Conservation (phyloP, 2,113 vertebrate genomes). For the Mirounga angustirostris region DNA sequence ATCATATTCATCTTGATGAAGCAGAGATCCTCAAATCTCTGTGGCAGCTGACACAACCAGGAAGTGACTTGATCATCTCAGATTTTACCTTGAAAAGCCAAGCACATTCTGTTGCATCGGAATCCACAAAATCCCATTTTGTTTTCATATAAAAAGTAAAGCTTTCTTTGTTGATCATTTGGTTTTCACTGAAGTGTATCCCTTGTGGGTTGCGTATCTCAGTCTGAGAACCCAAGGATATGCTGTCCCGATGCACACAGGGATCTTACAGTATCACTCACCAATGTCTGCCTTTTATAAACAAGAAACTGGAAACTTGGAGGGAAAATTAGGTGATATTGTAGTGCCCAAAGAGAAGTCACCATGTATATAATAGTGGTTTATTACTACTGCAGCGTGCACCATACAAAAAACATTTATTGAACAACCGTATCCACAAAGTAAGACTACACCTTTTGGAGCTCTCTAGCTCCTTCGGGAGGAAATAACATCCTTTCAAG, state of each 20-base stretch:
- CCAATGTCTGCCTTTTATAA: background rate
- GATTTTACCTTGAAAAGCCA: background rate
- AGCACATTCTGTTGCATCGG: background rate
- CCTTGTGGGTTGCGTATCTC: too few relatives aligned
- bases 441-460: background rate
- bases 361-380: background rate
- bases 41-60: background rate
- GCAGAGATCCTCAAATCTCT: background rate
- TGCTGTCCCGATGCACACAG: fast-evolving
- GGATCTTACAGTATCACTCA: background rate
- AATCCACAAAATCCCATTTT: background rate
- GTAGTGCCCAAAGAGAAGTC: background rate
- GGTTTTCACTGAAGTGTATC: background rate
- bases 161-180: background rate
- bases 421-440: background rate
- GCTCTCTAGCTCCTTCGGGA: background rate
- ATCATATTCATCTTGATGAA: background rate
- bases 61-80: background rate
- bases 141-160: constrained; percentile 16
- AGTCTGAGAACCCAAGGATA: background rate
- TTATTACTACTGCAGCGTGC: background rate
- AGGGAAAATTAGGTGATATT: background rate
- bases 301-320: background rate
- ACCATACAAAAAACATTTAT: background rate
- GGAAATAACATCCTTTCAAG: background rate